Base-by-base conservation (phyloP, 2,888 invertebrate species). In the Mythimna albipuncta region DNA sequence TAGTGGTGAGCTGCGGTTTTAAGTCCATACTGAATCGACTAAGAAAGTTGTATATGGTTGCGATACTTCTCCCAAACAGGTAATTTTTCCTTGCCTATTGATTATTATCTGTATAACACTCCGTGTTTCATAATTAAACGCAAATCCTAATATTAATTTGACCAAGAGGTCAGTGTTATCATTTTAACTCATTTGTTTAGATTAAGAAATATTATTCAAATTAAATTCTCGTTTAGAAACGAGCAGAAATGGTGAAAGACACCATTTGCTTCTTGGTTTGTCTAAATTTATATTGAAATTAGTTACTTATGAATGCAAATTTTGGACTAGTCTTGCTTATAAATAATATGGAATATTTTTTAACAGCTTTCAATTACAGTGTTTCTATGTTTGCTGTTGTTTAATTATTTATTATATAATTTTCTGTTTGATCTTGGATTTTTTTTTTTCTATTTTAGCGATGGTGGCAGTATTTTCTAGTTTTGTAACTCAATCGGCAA, bases 151-250 rank as follows among this genome's bases (percentile, higher is more conserved):
- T 64, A 64, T 69, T 66, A 55, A 69, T 76, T 64, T 66, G 50
- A 52, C 58, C 50, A 44, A 69, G 63, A 70, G 82, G 82, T 70
- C 71, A 82, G 65, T 81, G 63, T 61, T 70, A 76, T 70, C 32
- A 52, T 72, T 68, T 61, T 57, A 64, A 61, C 38, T 76, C 65
- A 64, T 70, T 77, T 69, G 77, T 75, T 77, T 64, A 32, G 26
- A 55, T 76, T 70, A 57, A 63, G 68, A 64, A 82, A 79, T 72
- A 54, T 59, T 71, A 69, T 76, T 74, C 58, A 83, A 78, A 79
- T 78, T 73, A 63, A 65, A 71, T 65, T 61, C 47, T 69, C 13
- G 55, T 81, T 83, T 62, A 57, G 64, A 62, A 72, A 74, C 75
- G 44, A 21, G 5, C 16, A 19, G 32, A 38, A 58, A 47, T 70